Base-by-base conservation (phyloP, 2,797 vertebrate genomes). In the Peromyscus melanophrys region DNA sequence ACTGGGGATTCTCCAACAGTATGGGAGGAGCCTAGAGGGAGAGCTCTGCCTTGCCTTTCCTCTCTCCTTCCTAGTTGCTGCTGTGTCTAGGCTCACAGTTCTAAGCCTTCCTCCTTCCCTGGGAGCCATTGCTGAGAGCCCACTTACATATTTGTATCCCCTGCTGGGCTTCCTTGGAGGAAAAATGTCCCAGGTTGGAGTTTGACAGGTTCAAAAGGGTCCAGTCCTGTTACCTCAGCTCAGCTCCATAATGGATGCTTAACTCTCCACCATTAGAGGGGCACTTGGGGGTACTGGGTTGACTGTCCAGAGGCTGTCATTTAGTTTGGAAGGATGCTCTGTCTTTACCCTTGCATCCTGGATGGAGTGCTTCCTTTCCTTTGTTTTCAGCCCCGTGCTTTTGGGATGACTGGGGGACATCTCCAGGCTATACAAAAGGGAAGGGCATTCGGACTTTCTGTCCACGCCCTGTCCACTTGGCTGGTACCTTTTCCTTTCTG, bases 201-300 rank as follows among this genome's bases (percentile, higher is more conserved):
- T 43, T 34, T 16, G 59, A 82, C 65, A 19, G 31, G 17, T 4
- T 49, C 91, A 23, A 23, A 52, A 59, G 61, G 67, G 16, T 40
- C 10, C 31, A 6, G 63, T 10, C 17, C 23, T 52, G 7, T 16
- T 21, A 23, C 17, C 2, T 4, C 0, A 23, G 34, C 34, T 17
- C 12, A 31, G 6, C 23, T 46, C 84, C 40, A 10, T 43, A 31
- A 46, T 40, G 52, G 40, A 84, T 63, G 57, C 78, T 92, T 89
- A 86, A 92, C 88, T 46, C 1, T 92, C 85, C 89, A 89, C 96
- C 94, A 73, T 97, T 96, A 96, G 40, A 82, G 16, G 11, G 6
- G 1, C 11, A 1, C 55, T 61, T 63, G 29, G 13, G 2, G 8
- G 29, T 34, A 11, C 4, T 40, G 43, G 43, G 27, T 34, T 55